phyloP scores from a whole-genome alignment of 2,888 invertebrate genomes.

The Mellilla xanthometata region DNA sequence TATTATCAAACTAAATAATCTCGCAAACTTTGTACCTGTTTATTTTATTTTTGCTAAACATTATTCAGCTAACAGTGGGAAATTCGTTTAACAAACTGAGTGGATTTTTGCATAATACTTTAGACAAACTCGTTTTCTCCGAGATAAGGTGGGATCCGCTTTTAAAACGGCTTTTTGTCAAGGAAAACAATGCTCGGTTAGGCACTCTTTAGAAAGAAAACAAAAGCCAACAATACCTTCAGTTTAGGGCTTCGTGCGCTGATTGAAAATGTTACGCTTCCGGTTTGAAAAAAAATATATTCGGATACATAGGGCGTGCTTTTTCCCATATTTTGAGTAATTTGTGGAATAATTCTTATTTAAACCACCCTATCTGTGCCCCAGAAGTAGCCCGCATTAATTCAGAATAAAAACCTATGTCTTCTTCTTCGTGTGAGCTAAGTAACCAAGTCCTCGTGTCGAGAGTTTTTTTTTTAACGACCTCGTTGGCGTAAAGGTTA shows the following conservation, averaged over 20 bases:
- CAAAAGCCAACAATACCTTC: slow-evolving; percentile 3
- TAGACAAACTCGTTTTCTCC: slow-evolving; percentile 42
- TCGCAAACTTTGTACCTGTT: slow-evolving; percentile 1
- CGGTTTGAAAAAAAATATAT: too few relatives aligned
- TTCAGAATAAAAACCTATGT: too few relatives aligned
- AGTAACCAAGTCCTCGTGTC: too few relatives aligned
- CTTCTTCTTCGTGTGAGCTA: too few relatives aligned
- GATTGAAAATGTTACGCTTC: background rate
- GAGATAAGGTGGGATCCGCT: slow-evolving; percentile 39
- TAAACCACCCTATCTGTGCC: too few relatives aligned
- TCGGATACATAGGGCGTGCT: too few relatives aligned
- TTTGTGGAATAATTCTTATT: too few relatives aligned
- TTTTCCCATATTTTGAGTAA: too few relatives aligned
- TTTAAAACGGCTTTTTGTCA: slow-evolving; percentile 41
- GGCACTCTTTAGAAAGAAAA: slow-evolving; percentile 33
- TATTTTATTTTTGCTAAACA: slow-evolving; percentile 4
- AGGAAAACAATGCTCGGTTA: slow-evolving; percentile 42
- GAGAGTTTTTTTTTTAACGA: too few relatives aligned
- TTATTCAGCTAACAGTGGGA: slow-evolving; percentile 18
- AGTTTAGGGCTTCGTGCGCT: background rate
- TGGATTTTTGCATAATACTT: slow-evolving; percentile 40
- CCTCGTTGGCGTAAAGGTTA: too few relatives aligned
- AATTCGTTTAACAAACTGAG: slow-evolving; percentile 36
- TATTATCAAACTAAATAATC: too few relatives aligned
- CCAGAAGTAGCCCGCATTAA: too few relatives aligned